These are phyloP conservation scores for Phalacrocorax brasilianus DNA, from an alignment of 2,113 vertebrate genomes.

Conservation along the genomic window DNA sequence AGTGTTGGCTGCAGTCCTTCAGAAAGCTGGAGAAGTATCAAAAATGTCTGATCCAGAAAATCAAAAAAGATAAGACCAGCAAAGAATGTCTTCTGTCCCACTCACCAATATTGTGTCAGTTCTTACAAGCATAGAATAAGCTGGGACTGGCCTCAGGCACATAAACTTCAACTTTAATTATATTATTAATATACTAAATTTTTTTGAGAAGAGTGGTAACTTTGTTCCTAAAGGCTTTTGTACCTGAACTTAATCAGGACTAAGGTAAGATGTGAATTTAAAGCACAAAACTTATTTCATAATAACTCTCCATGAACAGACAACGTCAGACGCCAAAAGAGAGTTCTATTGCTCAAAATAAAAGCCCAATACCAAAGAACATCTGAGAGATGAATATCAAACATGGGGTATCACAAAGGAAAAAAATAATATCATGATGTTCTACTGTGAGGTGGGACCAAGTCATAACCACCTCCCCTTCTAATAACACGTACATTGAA, in stretches of 20 bases:
- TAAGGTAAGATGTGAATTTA: neutral
- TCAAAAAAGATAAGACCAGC: neutral
- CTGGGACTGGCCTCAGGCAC: neutral
- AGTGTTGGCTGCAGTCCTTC: neutral
- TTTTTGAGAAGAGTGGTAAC: neutral
- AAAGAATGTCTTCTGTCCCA: neutral
- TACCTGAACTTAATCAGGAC: neutral
- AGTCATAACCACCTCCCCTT: neutral
- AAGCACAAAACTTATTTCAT: neutral
- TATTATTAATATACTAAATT: neutral
- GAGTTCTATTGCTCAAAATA: neutral
- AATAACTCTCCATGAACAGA: neutral
- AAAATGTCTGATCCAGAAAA: neutral
- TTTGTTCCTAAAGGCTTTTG: neutral
- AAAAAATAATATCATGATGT: accelerated
- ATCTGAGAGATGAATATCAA: neutral
- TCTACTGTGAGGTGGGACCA: neutral
- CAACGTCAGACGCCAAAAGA: neutral
- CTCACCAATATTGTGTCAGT: neutral
- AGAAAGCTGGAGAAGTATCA: neutral
- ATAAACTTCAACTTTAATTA: neutral
- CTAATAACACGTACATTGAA: neutral
- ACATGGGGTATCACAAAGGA: neutral
- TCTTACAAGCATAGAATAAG: neutral
- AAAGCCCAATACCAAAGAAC: neutral